These are phyloP conservation scores for Drosophila atripex DNA, from an alignment of 2,888 invertebrate genomes.

Conservation along the genomic window DNA sequence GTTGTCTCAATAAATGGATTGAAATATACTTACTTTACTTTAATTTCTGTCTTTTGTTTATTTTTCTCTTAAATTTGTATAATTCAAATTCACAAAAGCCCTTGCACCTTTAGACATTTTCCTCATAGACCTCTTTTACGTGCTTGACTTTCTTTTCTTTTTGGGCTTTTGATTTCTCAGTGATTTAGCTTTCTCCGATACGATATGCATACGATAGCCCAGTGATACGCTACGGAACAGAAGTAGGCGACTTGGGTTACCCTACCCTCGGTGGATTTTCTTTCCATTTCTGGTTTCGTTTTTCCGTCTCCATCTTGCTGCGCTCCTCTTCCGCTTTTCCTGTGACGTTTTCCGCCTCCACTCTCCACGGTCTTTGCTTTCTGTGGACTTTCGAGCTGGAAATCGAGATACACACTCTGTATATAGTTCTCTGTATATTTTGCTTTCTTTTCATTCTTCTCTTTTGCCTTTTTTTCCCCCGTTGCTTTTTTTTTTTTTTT, in stretches of 20 bases:
- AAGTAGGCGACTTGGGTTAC: slow-evolving; percentile 16
- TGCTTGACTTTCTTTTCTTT: slow-evolving; percentile 25
- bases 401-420: slow-evolving; percentile 34
- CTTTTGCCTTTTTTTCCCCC: neutral
- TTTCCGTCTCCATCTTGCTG: slow-evolving; percentile 14
- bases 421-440: slow-evolving; percentile 21
- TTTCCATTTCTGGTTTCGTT: slow-evolving; percentile 1
- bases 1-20: neutral
- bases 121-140: neutral
- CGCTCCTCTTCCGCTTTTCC: slow-evolving; percentile 15
- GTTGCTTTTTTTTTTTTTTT: slow-evolving; percentile 4
- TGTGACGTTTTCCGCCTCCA: slow-evolving; percentile 27
- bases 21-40: neutral
- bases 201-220: slow-evolving; percentile 14
- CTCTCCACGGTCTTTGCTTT: slow-evolving; percentile 4
- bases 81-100: neutral
- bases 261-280: slow-evolving; percentile 16
- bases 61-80: too few species aligned
- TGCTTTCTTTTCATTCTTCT: slow-evolving; percentile 14
- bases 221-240: neutral
- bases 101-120: slow-evolving; percentile 4
- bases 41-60: too few species aligned
- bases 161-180: slow-evolving; percentile 19
- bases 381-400: slow-evolving; percentile 31
- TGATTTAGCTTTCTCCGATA: slow-evolving; percentile 29